Evolutionary conservation across 2,888 invertebrate genomes (phyloP), one percentile per base, ranked within the genome.

Genomic region (Noctua janthina): DNA sequence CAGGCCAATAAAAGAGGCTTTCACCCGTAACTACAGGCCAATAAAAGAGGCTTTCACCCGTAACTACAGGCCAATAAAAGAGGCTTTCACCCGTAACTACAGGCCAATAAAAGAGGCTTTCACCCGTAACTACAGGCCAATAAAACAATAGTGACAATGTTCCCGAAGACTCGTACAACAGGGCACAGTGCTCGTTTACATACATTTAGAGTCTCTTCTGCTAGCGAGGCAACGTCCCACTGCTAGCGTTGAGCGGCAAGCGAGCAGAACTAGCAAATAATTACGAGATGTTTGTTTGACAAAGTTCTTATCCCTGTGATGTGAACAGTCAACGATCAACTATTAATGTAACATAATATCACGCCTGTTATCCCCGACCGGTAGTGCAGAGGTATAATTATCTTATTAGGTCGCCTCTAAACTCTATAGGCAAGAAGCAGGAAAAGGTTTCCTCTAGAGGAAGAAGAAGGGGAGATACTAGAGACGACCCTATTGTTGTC

Each of bases 101-200:
- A 17, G 51, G 23, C 62, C 62, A 62, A 73, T 51, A 82, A 69
- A 68, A 54, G 46, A 62, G 20, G 66, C 66, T 17, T 29, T 13
- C 39, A n/a, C 54, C 29, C 62, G 20, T 49, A 69, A 64, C 49
- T 51, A 69, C n/a, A 17, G 51, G 23, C 62, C 62, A 62, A 73
- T 51, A 46, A 46, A 7, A 43, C 54, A 59, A 80, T 29, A 72
- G 85, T 85, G 73, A 13, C 72, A 62, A 62, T 80, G 81, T 69
- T n/a, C 56, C 43, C 43, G 15, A 49, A 13, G 49, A 46, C 35
- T 81, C 39, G 64, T 59, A 46, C 64, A 35, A 23, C 67, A 46
- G 64, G 46, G 64, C 64, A 17, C 67, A 51, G 56, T n/a, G 59
- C 51, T 70, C 82, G 82, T 86, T 82, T 85, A 85, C 82, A 86